Percentiles rank a stretch among this genome's conserved stretches.
Evolutionary conservation across 2,113 vertebrate species (phyloP).

Genomic region (Oncorhynchus gorbuscha): DNA sequence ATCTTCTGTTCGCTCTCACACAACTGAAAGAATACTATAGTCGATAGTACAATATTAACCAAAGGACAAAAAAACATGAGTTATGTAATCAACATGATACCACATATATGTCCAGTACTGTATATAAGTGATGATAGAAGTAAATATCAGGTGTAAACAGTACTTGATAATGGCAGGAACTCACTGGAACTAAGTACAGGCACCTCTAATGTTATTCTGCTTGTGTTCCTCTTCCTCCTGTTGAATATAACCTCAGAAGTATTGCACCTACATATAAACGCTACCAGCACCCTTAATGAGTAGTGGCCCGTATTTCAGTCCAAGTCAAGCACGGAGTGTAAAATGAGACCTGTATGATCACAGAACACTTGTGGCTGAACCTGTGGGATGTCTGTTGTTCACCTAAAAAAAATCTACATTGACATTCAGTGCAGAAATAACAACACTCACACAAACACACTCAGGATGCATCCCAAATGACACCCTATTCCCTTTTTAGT

Average conservation of each 20-base stretch:
- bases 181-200: no score
- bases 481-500: no score
- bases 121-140: background rate
- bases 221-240: no score
- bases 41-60: background rate
- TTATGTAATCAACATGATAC: background rate
- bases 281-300: no score
- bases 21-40: background rate
- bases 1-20: background rate
- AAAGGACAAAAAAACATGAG: background rate
- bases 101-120: background rate
- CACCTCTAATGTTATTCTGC: no score
- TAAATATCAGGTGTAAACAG: background rate
- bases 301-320: no score
- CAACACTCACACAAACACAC: background rate
- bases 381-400: background rate
- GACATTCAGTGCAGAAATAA: background rate
- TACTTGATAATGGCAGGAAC: no score
- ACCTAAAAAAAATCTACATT: background rate
- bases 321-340: no score
- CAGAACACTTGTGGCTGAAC: background rate
- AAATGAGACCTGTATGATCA: no score
- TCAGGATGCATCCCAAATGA: no score
- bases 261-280: no score
- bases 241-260: no score